Percentiles rank a stretch among this genome's conserved stretches.
phyloP scores from a whole-genome alignment of 2,888 invertebrate genomes.

The Tromatobia lineatoria region DNA sequence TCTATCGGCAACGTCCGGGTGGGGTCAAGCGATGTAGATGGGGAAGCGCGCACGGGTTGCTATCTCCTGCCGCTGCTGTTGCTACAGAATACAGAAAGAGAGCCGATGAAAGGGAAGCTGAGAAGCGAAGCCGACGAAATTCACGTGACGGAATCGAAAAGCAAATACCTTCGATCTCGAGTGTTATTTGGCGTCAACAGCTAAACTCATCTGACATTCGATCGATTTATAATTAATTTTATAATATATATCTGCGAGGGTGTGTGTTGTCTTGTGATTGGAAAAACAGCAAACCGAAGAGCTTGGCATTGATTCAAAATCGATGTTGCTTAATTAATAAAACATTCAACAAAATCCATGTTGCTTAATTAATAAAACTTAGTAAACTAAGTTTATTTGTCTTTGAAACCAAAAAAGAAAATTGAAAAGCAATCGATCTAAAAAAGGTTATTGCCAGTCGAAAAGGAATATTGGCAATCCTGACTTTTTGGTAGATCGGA shows the following conservation, averaged over 20 bases:
- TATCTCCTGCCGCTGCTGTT: constrained; percentile 26
- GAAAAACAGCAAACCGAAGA: neutral
- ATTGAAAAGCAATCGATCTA: too few species aligned
- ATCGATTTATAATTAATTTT: constrained; percentile 32
- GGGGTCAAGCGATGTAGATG: constrained; percentile 61
- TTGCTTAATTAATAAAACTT: too few species aligned
- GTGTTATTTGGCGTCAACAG: constrained; percentile 11
- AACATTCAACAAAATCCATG: constrained; percentile 61
- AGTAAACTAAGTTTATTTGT: too few species aligned
- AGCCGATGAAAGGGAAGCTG: constrained; percentile 23
- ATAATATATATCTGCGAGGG: neutral
- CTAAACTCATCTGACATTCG: constrained; percentile 25
- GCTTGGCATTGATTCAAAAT: constrained; percentile 61
- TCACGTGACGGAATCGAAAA: constrained; percentile 16
- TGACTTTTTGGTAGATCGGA: too few species aligned
- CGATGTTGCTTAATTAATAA: constrained; percentile 64
- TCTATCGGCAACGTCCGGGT: constrained; percentile 67
- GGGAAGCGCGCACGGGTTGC: constrained; percentile 49
- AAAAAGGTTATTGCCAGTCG: too few species aligned
- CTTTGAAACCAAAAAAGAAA: too few species aligned
- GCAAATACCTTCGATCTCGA: neutral
- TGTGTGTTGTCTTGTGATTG: neutral
- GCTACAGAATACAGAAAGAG: constrained; percentile 15
- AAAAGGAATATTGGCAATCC: too few species aligned
- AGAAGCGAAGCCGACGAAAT: constrained; percentile 8